These are phyloP conservation scores for Athalia rosae DNA, from an alignment of 2,888 invertebrate species.

Conservation along the genomic window DNA sequence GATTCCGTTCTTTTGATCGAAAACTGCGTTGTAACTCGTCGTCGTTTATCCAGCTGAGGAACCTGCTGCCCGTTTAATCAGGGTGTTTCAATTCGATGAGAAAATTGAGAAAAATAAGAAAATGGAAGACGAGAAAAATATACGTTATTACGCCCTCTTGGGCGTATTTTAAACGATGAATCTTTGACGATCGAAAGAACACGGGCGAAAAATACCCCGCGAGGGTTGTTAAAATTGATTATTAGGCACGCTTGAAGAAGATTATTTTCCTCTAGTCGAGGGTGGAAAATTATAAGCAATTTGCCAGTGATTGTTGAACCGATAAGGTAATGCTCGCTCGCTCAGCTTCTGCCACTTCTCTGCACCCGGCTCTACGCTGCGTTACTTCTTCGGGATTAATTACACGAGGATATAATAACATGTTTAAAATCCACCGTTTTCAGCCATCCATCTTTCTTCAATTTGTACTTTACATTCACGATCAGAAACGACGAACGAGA, in stretches of 20 bases:
- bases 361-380: background rate
- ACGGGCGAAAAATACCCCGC: background rate
- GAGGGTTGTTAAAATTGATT: conserved; percentile 24
- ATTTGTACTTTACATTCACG: too few species aligned
- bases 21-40: background rate
- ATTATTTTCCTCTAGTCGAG: conserved; percentile 11
- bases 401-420: too few species aligned
- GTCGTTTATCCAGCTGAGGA: background rate
- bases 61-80: background rate
- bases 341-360: background rate
- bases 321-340: background rate
- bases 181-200: background rate
- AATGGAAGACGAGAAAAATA: too few species aligned
- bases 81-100: too few species aligned
- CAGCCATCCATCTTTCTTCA: too few species aligned
- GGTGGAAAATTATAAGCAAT: conserved; percentile 26
- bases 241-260: conserved; percentile 20
- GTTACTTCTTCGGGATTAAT: too few species aligned
- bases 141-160: too few species aligned
- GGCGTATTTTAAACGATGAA: too few species aligned
- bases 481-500: too few species aligned
- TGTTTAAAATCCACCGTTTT: too few species aligned
- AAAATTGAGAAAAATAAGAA: background rate
- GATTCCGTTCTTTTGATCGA: background rate
- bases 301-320: background rate